Evolutionary conservation across 2,888 invertebrate species (phyloP), one percentile per base, ranked within the genome.

Genomic region (Cybosia mesomella): DNA sequence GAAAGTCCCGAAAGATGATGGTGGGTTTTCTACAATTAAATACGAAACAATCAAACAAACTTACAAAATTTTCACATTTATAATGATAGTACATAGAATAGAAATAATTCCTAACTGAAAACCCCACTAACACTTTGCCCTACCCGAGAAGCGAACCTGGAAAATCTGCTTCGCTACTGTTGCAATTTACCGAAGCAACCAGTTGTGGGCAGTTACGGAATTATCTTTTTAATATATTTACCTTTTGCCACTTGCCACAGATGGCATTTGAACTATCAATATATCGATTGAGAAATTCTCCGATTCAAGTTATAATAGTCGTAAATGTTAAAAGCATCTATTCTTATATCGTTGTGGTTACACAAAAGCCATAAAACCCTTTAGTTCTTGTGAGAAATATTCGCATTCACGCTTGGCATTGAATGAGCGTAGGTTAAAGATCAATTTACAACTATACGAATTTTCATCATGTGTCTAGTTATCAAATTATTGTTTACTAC

Each of bases 391-490:
- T 24, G 18, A 18, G n/a, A 24, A 34, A 63, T 15, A 55, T 64
- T 55, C 54, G 8, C 18, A 24, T n/a, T 55, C 43, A 34, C 39
- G 55, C 11, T 39, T 24, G 21, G 7, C 64, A 24, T n/a, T 63
- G 54, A 60, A 43, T 60, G 18, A 21, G n/a, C 15, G 15, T 3
- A 64, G 57, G 64, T 64, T 39, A 64, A 64, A 58, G 57, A 64
- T 43, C 57, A 55, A 28, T 8, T 57, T 64, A 55, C 15, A 39
- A 28, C 63, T 43, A 39, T 64, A 28, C 64, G 34, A 22, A n/a
- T 34, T 54, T 34, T 62, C 22, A 22, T 53, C 62, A 60, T 3
- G 18, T 24, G 28, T 28, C 60, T n/a, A 43, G 24, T 49, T 28
- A 43, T 28, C 43, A 43, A 18, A 3, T 2, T n/a, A 18, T 49